Evolutionary conservation across 2,797 vertebrate species (phyloP), one percentile per base, ranked within the genome.

Genomic region (Momotus momota): DNA sequence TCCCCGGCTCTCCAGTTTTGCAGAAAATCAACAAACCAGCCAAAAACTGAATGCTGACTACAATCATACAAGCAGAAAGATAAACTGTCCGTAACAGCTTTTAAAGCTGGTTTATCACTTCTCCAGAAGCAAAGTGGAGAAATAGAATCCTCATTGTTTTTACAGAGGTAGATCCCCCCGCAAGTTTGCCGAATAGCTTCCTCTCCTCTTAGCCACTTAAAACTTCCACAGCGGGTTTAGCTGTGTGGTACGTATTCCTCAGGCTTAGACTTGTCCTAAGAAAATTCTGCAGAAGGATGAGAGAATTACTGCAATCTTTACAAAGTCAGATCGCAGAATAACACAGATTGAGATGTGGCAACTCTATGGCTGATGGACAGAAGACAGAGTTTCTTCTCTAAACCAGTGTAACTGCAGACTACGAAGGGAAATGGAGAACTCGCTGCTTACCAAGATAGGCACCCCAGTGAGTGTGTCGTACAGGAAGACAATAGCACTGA

Each of bases 401-500:
- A 64, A 94, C 86, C 81, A 57, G 20, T 78, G 82, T 60, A 92
- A 75, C 29, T 66, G 29, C 35, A 57, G 54, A 16, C 57, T 80
- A 61, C 54, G 55, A 87, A 52, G 81, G 67, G 72, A 72, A 60
- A 91, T 26, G 43, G 46, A 38, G 51, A 80, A 45, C 71, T 86
- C 5, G 14, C 82, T 60, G 93, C 98, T 98, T 98, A 98, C 98
- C 98, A 98, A 96, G 97, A 98, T 98, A 43, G 98, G 98, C 72
- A 98, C 97, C 90, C 98, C 98, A 29, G 98, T 98, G 88, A 98
- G 97, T 0, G 98, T 98, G 96, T 98, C 98, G 38, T 98, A 98
- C 86, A 98, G 97, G 96, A 98, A 98, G 95, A 98, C 98, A 86
- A 98, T 98, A 62, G 98, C 98, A 16, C 98, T 98, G 95, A 98